These are phyloP conservation scores for Mya arenaria DNA, from an alignment of 1,140 invertebrate genomes.

Conservation along the genomic window DNA sequence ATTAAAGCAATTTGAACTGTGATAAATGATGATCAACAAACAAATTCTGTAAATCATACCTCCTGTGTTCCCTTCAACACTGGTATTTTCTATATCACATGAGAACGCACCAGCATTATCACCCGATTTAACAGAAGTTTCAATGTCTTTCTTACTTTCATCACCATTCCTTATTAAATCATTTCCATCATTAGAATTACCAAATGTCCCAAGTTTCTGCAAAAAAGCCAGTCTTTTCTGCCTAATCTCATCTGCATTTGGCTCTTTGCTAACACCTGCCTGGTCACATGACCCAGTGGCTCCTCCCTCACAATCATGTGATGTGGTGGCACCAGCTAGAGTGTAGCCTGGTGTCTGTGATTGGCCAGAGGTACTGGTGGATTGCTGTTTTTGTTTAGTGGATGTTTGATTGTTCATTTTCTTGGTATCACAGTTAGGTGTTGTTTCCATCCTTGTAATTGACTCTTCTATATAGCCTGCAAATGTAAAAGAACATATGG, in stretches of 20 bases:
- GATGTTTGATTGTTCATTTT: not conserved
- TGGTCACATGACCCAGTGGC: not conserved
- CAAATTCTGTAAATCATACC: too few species aligned
- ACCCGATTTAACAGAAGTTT: too few species aligned
- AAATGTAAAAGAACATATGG: not conserved
- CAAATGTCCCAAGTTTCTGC: slow-evolving; percentile 43
- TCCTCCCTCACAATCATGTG: slow-evolving; percentile 13
- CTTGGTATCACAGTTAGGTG: not conserved
- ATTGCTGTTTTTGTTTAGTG: not conserved
- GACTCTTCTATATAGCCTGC: slow-evolving; percentile 58
- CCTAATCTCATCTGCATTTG: slow-evolving; percentile 69
- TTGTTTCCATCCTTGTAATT: slow-evolving; percentile 44
- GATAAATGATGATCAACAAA: too few species aligned
- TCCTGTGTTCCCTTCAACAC: too few species aligned
- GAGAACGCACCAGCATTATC: too few species aligned
- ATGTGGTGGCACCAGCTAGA: not conserved
- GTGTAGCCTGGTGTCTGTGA: too few species aligned
- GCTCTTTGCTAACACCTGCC: not conserved
- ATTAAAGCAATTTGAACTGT: too few species aligned
- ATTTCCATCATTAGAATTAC: not conserved
- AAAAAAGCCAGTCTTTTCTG: slow-evolving; percentile 73
- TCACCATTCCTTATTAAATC: not conserved
- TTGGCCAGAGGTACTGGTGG: not conserved
- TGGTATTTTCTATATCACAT: too few species aligned
- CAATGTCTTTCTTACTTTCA: too few species aligned